phyloP scores from a whole-genome alignment of 2,888 invertebrate species.

The Acleris cristana region DNA sequence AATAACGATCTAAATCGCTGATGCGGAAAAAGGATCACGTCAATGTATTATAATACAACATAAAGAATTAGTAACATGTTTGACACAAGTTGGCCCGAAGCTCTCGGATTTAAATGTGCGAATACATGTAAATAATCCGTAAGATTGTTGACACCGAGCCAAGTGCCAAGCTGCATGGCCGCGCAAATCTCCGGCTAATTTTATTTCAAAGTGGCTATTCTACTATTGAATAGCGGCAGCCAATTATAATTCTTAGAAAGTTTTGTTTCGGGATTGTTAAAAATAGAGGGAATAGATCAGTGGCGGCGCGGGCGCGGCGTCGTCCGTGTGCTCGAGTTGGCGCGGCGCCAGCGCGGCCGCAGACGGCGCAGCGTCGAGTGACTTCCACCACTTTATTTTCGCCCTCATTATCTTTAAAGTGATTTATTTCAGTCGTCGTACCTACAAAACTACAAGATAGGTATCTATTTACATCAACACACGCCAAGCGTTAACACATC shows the following conservation, averaged over 20 bases:
- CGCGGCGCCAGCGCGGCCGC: constrained; percentile 64
- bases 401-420: constrained; percentile 80
- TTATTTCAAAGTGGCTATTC: constrained; percentile 46
- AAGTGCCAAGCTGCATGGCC: constrained; percentile 57
- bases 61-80: constrained; percentile 12
- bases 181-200: constrained; percentile 60
- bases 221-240: constrained; percentile 42
- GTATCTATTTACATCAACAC: constrained; percentile 59
- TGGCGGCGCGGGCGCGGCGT: constrained; percentile 53
- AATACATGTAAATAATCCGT: constrained; percentile 63
- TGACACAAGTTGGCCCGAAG: constrained; percentile 17
- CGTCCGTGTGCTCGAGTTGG: constrained; percentile 71
- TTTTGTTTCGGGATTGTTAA: constrained; percentile 51
- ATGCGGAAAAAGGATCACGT: constrained; percentile 7
- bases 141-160: constrained; percentile 68
- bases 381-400: constrained; percentile 78
- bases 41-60: constrained; percentile 4
- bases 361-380: constrained; percentile 71
- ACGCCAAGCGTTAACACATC: constrained; percentile 68
- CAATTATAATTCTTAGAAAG: constrained; percentile 46
- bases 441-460: constrained; percentile 43
- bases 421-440: constrained; percentile 75
- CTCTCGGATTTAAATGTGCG: constrained; percentile 41
- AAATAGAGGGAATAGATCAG: constrained; percentile 53
- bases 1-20: constrained; percentile 48